A percentile compares a stretch with the other conserved stretches of the same genome.
Conservation (phyloP, 2,888 invertebrate genomes). For the Ochlodes sylvanus region DNA sequence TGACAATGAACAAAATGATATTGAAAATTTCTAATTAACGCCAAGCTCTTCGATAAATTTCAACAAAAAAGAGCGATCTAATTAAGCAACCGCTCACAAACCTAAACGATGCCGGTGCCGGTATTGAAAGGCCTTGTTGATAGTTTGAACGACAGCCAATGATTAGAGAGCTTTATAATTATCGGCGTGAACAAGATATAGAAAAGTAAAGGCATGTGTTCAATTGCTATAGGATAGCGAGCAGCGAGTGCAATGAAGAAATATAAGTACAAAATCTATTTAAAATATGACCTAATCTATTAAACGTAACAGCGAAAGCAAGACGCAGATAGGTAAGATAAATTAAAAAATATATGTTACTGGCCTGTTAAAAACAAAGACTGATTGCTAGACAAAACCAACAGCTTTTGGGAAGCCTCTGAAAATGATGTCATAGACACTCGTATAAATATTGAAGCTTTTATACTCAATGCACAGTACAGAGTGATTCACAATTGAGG, state of each 20-base stretch:
- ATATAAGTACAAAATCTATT: no score
- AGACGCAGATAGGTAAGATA: background rate
- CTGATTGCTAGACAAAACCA: no score
- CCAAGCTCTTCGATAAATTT: background rate
- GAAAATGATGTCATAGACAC: no score
- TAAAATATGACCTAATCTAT: no score
- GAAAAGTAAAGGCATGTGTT: constrained; percentile 13
- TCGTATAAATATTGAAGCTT: no score
- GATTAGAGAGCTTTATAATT: constrained; percentile 24
- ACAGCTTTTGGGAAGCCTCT: no score
- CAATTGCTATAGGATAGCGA: background rate
- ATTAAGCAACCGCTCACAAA: background rate
- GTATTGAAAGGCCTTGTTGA: constrained; percentile 24
- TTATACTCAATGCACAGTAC: no score
- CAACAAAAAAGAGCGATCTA: background rate
- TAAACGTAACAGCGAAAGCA: no score
- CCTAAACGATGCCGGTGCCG: constrained; percentile 1
- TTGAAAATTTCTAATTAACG: constrained; percentile 2
- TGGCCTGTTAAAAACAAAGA: no score
- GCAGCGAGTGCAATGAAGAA: background rate
- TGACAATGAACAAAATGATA: background rate
- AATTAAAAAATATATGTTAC: background rate
- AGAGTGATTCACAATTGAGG: no score
- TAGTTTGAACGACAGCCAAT: constrained; percentile 16
- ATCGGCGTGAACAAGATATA: constrained; percentile 19